These are phyloP conservation scores for Pagetopsis macropterus DNA, from an alignment of 2,797 vertebrate species.

Conservation along the genomic window DNA sequence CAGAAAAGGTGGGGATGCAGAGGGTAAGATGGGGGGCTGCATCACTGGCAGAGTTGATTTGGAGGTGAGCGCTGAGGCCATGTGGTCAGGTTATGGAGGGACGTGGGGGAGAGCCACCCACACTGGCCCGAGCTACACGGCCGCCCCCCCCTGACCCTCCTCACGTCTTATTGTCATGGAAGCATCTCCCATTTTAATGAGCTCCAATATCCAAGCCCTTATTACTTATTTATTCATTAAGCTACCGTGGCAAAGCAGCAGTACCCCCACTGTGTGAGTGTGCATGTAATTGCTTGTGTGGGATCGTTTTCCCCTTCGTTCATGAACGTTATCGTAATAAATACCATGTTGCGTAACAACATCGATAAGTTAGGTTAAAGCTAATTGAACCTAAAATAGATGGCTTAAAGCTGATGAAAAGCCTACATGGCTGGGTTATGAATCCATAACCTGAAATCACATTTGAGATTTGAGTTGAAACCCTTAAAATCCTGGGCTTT, in stretches of 20 bases:
- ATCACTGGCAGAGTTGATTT: conserved; percentile 72
- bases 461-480: conserved; percentile 67
- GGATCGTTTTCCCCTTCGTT: conserved; percentile 23
- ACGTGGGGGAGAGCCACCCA: conserved; percentile 49
- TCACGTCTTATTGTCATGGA: conserved; percentile 75
- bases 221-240: conserved; percentile 84
- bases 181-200: conserved; percentile 84
- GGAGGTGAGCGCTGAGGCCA: conserved; percentile 68
- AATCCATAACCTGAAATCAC: conserved; percentile 72
- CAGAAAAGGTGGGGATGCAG: conserved; percentile 27
- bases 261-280: conserved; percentile 63
- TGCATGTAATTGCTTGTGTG: conserved; percentile 67
- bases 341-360: conserved; percentile 44
- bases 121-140: conserved; percentile 46
- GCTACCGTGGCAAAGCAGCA: conserved; percentile 63
- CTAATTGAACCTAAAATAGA: conserved; percentile 52
- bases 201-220: conserved; percentile 79
- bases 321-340: conserved; percentile 38
- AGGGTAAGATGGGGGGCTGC: conserved; percentile 40
- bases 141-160: conserved; percentile 70
- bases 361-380: conserved; percentile 45
- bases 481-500: conserved; percentile 65
- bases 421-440: conserved; percentile 27
- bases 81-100: conserved; percentile 68
- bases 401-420: conserved; percentile 46